Base-by-base conservation (phyloP, 1,140 invertebrate genomes). In the Theocolax elegans region DNA sequence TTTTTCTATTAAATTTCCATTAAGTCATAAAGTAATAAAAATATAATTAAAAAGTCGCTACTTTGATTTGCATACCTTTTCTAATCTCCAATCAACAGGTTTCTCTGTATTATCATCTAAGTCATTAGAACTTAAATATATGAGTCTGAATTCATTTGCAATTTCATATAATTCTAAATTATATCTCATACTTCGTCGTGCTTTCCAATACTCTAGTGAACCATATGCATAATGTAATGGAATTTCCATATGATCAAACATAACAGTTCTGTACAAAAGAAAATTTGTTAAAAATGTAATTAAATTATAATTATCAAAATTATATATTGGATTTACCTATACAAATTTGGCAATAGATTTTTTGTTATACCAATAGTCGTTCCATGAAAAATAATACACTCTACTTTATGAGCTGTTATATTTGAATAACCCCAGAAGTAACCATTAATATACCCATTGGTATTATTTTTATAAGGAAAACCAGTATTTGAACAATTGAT, bases 181-280 rank as follows among this genome's bases (percentile, higher is more conserved):
- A 83, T 97, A 99, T 74, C 93, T 88, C 94, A 99, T 97, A 79
- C 96, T 98, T 74, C 95, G 88, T 76, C 97, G 87, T 23, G 92
- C 94, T 71, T 86, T 84, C 97, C 97, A 99, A 83, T 95, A 98
- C 40, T 89, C 84, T 59, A 83, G 79, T 70, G 92, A 91, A 6
- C 97, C 96, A 87, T 94, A 99, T 38, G 85, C 82, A 80, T 96
- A 91, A 83, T 99, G 96, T 19, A 98, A 85, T 12, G 95, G 89
- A 38, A 95, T 92, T 86, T 98, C 97, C 53, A 94, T 95, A 81
- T 94, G 90, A 74, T 94, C 91, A 75, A 99, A 88, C 85, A 96
- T 91, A 25, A 96, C 86, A 35, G 89, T 89, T 72, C 90, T 92
- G 71, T 79, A 86, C 10, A 69, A 67, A 49, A 19, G 63, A 19